Evolutionary conservation across 2,888 invertebrate species (phyloP).

Genomic region (Pocota personata): DNA sequence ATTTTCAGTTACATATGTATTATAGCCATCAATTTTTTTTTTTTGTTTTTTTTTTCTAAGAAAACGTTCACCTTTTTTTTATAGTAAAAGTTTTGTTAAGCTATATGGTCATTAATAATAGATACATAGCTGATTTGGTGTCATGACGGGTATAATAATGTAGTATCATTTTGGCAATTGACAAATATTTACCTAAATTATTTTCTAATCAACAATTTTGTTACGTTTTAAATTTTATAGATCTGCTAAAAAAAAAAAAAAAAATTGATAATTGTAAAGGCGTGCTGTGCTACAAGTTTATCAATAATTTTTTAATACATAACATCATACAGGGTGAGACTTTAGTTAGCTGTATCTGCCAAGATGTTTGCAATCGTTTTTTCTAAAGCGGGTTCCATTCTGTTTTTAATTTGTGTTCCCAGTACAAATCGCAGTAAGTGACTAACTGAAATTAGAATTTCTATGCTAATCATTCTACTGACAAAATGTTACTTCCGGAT

Average conservation of each 20-base stretch:
- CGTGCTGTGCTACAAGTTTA: background rate
- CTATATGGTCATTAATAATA: background rate
- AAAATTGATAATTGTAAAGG: background rate
- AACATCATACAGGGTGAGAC: too few relatives aligned
- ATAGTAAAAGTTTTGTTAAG: background rate
- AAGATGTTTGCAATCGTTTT: too few relatives aligned
- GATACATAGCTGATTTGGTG: background rate
- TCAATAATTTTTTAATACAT: background rate
- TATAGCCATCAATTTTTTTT: background rate
- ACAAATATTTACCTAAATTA: background rate
- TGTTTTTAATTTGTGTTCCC: too few relatives aligned
- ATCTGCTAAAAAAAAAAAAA: background rate
- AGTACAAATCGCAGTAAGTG: too few relatives aligned
- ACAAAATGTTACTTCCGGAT: background rate
- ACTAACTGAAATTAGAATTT: too few relatives aligned
- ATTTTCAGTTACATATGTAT: background rate
- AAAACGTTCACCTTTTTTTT: background rate
- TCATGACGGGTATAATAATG: background rate
- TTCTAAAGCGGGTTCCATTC: too few relatives aligned
- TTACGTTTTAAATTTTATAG: background rate
- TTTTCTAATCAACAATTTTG: background rate
- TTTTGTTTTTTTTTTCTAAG: background rate
- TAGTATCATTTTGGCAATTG: background rate
- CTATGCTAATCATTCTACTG: too few relatives aligned
- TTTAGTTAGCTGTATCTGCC: too few relatives aligned